A percentile compares a stretch with the other conserved stretches of the same genome.
These are phyloP conservation scores for Cyphomyrus plagiostoma DNA, from an alignment of 2,113 vertebrate genomes.

Conservation along the genomic window DNA sequence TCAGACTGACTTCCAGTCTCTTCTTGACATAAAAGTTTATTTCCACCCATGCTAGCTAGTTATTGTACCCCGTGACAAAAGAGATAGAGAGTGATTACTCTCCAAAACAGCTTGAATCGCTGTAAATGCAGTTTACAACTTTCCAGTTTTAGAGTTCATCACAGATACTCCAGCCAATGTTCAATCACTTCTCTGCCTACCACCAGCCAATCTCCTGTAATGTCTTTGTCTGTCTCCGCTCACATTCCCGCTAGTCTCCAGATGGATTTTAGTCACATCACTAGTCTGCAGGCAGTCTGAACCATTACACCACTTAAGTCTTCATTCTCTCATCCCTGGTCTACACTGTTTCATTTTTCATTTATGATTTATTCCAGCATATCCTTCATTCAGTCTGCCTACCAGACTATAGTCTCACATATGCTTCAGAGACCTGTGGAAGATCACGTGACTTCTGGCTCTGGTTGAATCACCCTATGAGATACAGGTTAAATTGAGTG, in stretches of 20 bases:
- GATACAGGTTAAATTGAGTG: neutral
- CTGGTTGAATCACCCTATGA: neutral
- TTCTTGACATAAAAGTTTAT: constrained; percentile 4
- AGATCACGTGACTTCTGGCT: neutral
- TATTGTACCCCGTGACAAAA: neutral
- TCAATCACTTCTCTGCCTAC: neutral
- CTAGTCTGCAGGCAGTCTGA: neutral
- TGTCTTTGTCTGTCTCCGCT: neutral
- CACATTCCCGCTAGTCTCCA: neutral
- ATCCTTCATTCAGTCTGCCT: neutral
- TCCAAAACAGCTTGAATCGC: neutral
- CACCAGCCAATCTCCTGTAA: neutral
- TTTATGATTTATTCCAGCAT: neutral
- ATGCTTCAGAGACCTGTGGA: neutral
- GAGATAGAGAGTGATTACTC: neutral
- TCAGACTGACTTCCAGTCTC: neutral
- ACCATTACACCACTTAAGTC: neutral
- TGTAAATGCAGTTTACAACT: neutral
- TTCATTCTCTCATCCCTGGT: neutral
- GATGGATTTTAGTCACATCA: neutral
- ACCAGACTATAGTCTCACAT: neutral
- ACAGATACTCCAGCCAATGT: neutral
- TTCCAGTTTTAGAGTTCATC: neutral
- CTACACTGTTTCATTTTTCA: neutral
- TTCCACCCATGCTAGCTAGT: neutral